These are phyloP conservation scores for Listrodromus nycthemerus DNA, from an alignment of 2,888 invertebrate genomes.

Conservation along the genomic window DNA sequence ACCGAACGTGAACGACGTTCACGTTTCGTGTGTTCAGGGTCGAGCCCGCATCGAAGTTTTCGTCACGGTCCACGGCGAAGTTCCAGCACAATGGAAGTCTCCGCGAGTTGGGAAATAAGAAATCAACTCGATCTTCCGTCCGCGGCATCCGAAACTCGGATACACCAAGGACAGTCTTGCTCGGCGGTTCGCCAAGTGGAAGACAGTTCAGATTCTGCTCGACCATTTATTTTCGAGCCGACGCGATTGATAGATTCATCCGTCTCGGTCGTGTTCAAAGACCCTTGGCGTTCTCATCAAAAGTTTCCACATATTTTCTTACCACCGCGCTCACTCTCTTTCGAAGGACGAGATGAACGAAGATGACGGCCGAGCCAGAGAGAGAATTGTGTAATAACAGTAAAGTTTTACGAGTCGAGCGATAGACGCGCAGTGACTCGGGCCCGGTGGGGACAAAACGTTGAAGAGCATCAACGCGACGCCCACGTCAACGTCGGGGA, in stretches of 20 bases:
- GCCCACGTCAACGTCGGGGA: constrained; percentile 67
- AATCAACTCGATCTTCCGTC: not conserved
- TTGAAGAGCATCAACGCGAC: constrained; percentile 57
- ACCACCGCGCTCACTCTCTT: constrained; percentile 54
- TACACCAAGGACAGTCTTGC: not conserved
- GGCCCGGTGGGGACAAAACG: constrained; percentile 43
- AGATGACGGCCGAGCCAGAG: constrained; percentile 7
- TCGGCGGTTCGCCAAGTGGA: not conserved
- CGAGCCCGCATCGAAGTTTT: constrained; percentile 31
- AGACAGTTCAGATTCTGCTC: not conserved
- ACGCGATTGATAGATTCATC: not conserved
- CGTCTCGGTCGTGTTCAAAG: not conserved
- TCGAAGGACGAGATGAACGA: not conserved
- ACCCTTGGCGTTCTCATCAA: not conserved
- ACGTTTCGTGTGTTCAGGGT: not conserved
- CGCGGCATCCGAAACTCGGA: not conserved
- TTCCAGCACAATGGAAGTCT: not conserved
- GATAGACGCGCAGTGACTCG: constrained; percentile 41
- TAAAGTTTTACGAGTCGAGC: constrained; percentile 46
- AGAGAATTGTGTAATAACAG: constrained; percentile 28
- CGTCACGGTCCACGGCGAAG: not conserved
- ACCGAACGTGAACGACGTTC: constrained; percentile 4
- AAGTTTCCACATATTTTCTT: constrained; percentile 54
- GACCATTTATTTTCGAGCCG: not conserved
- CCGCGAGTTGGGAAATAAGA: not conserved